These are phyloP conservation scores for Noctua janthe DNA, from an alignment of 2,888 invertebrate genomes.

Conservation along the genomic window DNA sequence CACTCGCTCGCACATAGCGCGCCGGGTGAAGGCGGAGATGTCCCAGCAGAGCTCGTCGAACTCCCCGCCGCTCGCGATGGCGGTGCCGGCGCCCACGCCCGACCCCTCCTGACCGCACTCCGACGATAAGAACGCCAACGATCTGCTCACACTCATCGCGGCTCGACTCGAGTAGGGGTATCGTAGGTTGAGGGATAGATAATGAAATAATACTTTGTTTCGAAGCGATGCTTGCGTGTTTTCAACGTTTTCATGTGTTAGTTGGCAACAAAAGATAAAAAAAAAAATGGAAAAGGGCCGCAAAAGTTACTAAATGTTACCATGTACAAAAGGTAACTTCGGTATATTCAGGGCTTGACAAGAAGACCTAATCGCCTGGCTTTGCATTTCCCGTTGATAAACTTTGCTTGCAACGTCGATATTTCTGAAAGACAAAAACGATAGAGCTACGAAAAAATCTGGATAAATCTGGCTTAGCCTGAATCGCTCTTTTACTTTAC, in stretches of 20 bases:
- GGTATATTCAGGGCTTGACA: background rate
- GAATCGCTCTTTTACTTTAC: background rate
- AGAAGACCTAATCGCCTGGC: background rate
- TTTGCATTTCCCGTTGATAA: background rate
- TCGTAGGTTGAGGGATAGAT: background rate
- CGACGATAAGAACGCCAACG: slow-evolving; percentile 80
- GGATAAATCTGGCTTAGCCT: background rate
- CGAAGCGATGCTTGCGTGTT: slow-evolving; percentile 1
- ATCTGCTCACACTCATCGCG: slow-evolving; percentile 84
- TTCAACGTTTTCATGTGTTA: background rate
- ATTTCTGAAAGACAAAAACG: background rate
- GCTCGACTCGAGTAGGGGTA: slow-evolving; percentile 70
- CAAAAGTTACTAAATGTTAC: background rate
- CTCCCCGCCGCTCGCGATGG: slow-evolving; percentile 67
- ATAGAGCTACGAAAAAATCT: background rate
- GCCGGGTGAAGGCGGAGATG: slow-evolving; percentile 95
- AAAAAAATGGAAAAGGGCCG: background rate
- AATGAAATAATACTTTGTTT: slow-evolving; percentile 12
- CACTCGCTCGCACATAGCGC: slow-evolving; percentile 95
- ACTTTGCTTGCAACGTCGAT: background rate
- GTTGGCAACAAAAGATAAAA: background rate
- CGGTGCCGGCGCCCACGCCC: slow-evolving; percentile 75
- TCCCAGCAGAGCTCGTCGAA: slow-evolving; percentile 91
- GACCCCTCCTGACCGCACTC: slow-evolving; percentile 85
- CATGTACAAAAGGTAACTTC: background rate